These are phyloP conservation scores for Nipponia nippon DNA, from an alignment of 2,113 vertebrate species.

Conservation along the genomic window DNA sequence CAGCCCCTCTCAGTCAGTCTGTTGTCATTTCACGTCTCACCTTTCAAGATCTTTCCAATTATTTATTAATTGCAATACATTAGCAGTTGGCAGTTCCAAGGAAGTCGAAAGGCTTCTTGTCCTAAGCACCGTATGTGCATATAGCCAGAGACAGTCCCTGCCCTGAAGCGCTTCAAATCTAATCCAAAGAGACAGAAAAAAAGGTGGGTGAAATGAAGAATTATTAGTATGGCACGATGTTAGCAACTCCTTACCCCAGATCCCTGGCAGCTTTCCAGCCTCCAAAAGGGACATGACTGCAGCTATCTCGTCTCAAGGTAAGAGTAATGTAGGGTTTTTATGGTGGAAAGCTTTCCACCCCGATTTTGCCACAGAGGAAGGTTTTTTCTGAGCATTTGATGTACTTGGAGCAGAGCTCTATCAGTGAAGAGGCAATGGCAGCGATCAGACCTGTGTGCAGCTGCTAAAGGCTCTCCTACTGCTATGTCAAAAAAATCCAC, in stretches of 20 bases:
- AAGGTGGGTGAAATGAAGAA: constrained; percentile 45
- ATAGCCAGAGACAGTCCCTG: constrained; percentile 34
- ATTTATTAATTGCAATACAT: neutral
- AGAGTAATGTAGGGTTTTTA: neutral
- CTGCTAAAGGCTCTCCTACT: neutral
- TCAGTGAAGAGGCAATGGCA: neutral
- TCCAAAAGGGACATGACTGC: constrained; percentile 12
- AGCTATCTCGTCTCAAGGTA: neutral
- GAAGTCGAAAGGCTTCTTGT: constrained; percentile 2
- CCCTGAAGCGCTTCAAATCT: constrained; percentile 34
- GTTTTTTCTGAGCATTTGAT: neutral
- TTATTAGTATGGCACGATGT: constrained; percentile 51
- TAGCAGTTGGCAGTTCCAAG: constrained; percentile 2
- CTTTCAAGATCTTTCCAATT: neutral
- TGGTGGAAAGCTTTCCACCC: neutral
- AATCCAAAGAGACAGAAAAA: constrained; percentile 57
- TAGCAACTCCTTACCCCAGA: constrained; percentile 37
- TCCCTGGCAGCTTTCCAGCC: constrained; percentile 34
- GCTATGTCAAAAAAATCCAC: neutral
- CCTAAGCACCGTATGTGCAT: neutral
- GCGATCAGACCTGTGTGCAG: neutral
- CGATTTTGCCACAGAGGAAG: neutral
- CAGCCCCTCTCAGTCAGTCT: neutral
- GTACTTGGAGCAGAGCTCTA: neutral
- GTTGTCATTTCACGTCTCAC: neutral